Evolutionary conservation across 2,888 invertebrate genomes (phyloP), one percentile per base, ranked within the genome.

Genomic region (Osmoderma eremita): DNA sequence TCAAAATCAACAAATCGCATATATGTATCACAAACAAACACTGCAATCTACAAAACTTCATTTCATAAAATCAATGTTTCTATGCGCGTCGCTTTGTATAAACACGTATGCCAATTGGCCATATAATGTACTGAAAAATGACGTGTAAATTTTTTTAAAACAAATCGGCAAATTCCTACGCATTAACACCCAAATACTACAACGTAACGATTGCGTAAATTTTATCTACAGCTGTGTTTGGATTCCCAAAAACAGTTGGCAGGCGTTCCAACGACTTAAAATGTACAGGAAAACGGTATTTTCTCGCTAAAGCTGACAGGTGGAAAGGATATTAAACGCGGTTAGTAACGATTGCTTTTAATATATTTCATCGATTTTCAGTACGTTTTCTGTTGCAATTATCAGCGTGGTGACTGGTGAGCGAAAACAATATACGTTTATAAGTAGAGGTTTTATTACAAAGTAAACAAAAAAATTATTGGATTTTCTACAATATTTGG

Each of bases 401-500:
- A 12, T 12, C 8, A 6, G 10, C 36, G 42, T 3, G 13, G 6
- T 42, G 13, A 5, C n/a, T 17, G 42, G 13, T 17, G 15, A 58
- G 42, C 22, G 15, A 42, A 58, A 58, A 58, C 15, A 2, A 24
- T 8, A 10, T 6, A n/a, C 1, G n/a, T 30, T n/a, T 66, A 66
- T 61, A 61, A 66, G 58, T 66, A 66, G 61, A 65, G 13, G 56
- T 63, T 67, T 67, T 67, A 67, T 67, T 67, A 67, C 30, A 67
- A 67, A 67, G 67, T 67, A 67, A 67, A 67, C 67, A 67, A 67
- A 67, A 65, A 51, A 53, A 38, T 56, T 48, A 41, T 61, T 53
- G 63, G 49, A 48, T 63, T 67, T 56, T 67, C 54, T 63, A 67
- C 67, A 67, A 67, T 63, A 67, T 67, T 67, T 63, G 67, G 67